Evolutionary conservation across 35 echinoderm and acorn worm species (phyloP), one percentile per base, ranked within the genome.

Genomic region (Hemicentrotus pulcherrimus): DNA sequence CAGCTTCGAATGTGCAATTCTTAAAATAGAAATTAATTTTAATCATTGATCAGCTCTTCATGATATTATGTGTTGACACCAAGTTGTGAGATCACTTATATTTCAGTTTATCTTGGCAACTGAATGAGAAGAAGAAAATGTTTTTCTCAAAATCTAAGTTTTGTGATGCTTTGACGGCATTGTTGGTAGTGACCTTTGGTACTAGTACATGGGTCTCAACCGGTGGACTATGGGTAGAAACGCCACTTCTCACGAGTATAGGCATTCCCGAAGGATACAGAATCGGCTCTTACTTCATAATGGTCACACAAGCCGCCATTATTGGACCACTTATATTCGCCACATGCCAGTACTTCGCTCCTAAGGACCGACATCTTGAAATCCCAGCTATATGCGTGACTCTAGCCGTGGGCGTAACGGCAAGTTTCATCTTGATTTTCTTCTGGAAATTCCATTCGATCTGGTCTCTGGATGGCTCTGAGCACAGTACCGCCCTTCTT

Each of bases 221-320:
- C 4, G 95, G 95, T 46, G 96, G 95, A 24, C 31, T 97, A 1
- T 97, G 96, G 96, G 96, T 97, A 48, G 91, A 97, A 86, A 92
- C 96, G 10, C 96, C 96, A 46, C 86, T 97, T 22, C 32, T 97
- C 31, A 95, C 92, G 2, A 94, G 48, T 2, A 88, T 96, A 48
- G 95, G 92, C 10, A 47, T 97, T 31, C 96, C 96, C 16, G 96
- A 97, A 91, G 92, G 92, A 32, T 97, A 94, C 92, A 61, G 47
- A 32, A 86, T 96, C 28, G 95, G 95, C 2, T 96, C 96, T n/a
- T 97, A 94, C 88, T 30, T 96, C 4, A 93, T 97, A 33, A 47
- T 96, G 9, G 96, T 96, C 31, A 97, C 95, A 48, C 96, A 97
- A 71, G 30, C 95, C 10, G 95, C 96, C 13, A 88, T 94, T 28